These are phyloP conservation scores for Campylorhamphus procurvoides DNA, from an alignment of 2,113 vertebrate genomes.

Conservation along the genomic window DNA sequence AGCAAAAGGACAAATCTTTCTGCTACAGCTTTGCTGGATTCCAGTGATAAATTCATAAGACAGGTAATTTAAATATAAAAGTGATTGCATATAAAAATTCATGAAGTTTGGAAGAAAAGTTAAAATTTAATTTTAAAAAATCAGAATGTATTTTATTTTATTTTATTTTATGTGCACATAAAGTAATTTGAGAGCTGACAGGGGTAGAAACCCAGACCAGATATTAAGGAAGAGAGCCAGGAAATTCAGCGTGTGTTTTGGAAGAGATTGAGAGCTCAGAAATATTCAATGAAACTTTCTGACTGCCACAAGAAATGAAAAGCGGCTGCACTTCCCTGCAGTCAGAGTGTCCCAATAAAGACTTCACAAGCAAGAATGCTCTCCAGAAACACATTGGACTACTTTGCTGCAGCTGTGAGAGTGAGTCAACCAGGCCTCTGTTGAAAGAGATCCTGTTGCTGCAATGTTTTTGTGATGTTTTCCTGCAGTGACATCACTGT, in stretches of 20 bases:
- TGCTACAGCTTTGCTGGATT: not conserved
- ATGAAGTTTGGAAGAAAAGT: not conserved
- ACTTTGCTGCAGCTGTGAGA: constrained; percentile 64
- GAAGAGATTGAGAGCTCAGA: constrained; percentile 55
- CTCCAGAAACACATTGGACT: constrained; percentile 66
- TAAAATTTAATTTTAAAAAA: not conserved
- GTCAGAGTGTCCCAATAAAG: constrained; percentile 60
- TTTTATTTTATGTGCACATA: not conserved
- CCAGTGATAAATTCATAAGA: not conserved
- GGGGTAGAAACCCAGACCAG: constrained; percentile 36
- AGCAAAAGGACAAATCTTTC: not conserved
- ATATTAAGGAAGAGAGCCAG: constrained; percentile 58
- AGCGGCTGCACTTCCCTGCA: constrained; percentile 42
- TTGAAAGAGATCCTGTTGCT: constrained; percentile 37
- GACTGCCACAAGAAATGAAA: constrained; percentile 68
- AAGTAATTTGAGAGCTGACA: constrained; percentile 16
- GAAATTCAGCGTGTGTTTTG: constrained; percentile 63
- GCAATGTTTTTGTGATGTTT: constrained; percentile 34
- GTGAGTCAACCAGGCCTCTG: constrained; percentile 56
- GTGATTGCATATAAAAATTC: not conserved
- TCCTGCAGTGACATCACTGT: constrained; percentile 39
- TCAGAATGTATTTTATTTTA: not conserved
- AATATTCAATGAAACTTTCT: constrained; percentile 66
- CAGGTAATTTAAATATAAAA: not conserved
- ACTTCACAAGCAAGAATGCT: constrained; percentile 62